phyloP scores from a whole-genome alignment of 37 sponge, comb jelly and placozoan genomes.

The Theonella swinhoei region DNA sequence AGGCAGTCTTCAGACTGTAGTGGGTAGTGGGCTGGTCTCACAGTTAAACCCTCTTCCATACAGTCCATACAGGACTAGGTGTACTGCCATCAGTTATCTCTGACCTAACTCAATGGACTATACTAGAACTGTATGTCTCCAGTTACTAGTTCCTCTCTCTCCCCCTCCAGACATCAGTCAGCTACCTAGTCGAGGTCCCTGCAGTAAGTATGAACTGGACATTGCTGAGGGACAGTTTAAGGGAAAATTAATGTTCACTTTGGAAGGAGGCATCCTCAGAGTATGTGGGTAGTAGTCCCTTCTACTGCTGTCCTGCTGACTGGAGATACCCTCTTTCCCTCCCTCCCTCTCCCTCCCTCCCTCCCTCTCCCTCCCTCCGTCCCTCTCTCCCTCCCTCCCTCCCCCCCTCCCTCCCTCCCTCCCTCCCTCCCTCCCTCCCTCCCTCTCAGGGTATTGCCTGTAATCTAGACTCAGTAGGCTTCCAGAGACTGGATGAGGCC shows the following conservation, averaged over 20 bases:
- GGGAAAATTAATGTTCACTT: constrained; percentile 9
- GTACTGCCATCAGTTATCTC: too few relatives aligned
- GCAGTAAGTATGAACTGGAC: constrained; percentile 58
- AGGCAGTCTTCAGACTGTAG: too few relatives aligned
- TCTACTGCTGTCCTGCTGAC: constrained; percentile 1
- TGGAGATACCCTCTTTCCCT: neutral
- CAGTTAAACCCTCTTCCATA: too few relatives aligned
- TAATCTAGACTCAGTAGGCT: constrained; percentile 63
- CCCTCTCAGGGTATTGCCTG: constrained; percentile 73
- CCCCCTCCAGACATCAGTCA: constrained; percentile 45
- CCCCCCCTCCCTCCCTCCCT: neutral
- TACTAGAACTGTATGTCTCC: too few relatives aligned
- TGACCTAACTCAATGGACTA: too few relatives aligned
- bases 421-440: neutral
- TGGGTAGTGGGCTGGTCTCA: too few relatives aligned
- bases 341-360: neutral
- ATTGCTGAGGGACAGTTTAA: constrained; percentile 8
- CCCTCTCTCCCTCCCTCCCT: neutral
- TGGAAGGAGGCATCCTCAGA: neutral
- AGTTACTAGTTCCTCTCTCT: too few relatives aligned
- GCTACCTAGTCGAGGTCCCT: constrained; percentile 64
- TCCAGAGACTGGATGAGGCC: constrained; percentile 41
- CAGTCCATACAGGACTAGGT: neutral
- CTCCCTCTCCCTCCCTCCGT: neutral
- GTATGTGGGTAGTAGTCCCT: neutral